Conservation (phyloP, 1,140 invertebrate genomes). For the Harpegnathos saltator region DNA sequence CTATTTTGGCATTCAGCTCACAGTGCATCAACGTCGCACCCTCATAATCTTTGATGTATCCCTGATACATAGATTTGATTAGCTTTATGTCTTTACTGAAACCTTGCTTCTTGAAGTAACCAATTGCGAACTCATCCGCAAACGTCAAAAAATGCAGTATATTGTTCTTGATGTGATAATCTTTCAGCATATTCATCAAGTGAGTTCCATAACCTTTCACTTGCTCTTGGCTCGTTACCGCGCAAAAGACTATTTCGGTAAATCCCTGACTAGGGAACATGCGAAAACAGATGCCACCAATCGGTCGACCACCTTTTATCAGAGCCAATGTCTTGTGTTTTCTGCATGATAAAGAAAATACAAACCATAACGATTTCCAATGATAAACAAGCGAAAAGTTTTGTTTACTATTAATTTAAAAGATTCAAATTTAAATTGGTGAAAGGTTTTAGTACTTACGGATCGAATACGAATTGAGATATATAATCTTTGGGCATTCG, state of each 20-base stretch:
- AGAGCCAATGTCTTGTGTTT: slow-evolving; percentile 98
- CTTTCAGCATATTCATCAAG: slow-evolving; percentile 99
- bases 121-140: slow-evolving; percentile 98
- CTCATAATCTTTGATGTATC: slow-evolving; percentile 99
- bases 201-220: slow-evolving; percentile 99
- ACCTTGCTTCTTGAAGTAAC: slow-evolving; percentile 99
- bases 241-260: slow-evolving; percentile 99
- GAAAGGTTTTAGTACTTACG: slow-evolving; percentile 88
- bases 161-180: slow-evolving; percentile 97
- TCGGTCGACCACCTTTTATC: slow-evolving; percentile 96
- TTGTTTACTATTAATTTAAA: too few species aligned
- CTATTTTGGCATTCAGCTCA: slow-evolving; percentile 96
- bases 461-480: slow-evolving; percentile 98
- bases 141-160: slow-evolving; percentile 98
- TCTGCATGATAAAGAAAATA: slow-evolving; percentile 84
- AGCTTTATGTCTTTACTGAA: slow-evolving; percentile 99
- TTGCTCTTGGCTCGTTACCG: slow-evolving; percentile 98
- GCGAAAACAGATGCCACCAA: slow-evolving; percentile 99
- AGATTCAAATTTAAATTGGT: too few species aligned
- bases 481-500: slow-evolving; percentile 99
- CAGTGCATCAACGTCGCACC: slow-evolving; percentile 99
- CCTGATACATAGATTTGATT: slow-evolving; percentile 90
- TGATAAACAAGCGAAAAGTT: too few species aligned
- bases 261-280: slow-evolving; percentile 98
- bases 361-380: too few species aligned